A percentile compares a stretch with the other conserved stretches of the same genome.
Conservation (phyloP, 1,140 invertebrate species). For the Fopius arisanus region DNA sequence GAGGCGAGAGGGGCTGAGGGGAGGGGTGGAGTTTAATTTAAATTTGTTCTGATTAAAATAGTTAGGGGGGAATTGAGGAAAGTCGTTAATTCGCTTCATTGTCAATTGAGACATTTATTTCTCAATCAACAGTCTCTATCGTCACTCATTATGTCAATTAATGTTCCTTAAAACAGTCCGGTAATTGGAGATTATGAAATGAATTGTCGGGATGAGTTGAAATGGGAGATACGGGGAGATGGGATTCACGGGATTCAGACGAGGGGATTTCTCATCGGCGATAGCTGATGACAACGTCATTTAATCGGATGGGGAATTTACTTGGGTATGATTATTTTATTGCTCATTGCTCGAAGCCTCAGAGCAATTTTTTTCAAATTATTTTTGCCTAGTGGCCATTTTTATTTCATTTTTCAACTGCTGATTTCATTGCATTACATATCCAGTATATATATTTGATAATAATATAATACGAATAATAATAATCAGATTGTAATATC, state of each 20-base stretch:
- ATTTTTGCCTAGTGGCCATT: too few species aligned
- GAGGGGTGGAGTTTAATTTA: too few species aligned
- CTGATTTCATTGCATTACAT: too few species aligned
- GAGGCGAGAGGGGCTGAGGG: too few species aligned
- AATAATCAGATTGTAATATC: too few species aligned
- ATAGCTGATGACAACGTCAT: background rate
- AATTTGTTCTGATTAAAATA: too few species aligned
- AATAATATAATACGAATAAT: too few species aligned
- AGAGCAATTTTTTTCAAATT: background rate
- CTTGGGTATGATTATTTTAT: background rate
- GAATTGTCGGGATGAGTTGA: background rate
- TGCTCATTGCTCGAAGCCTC: background rate
- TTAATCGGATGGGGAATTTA: background rate
- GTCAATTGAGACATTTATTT: background rate
- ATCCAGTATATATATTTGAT: too few species aligned
- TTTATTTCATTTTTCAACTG: too few species aligned
- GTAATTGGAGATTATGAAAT: constrained; percentile 4
- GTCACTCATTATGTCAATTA: constrained; percentile 10
- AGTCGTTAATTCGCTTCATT: background rate
- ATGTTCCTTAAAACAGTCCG: background rate
- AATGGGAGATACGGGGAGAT: background rate
- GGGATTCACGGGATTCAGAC: background rate
- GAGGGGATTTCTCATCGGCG: background rate
- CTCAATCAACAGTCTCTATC: background rate
- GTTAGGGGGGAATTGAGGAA: background rate